Percentiles rank a stretch among this genome's conserved stretches.
Conservation (phyloP, 2,888 invertebrate genomes). For the Drosophila nigricruria region DNA sequence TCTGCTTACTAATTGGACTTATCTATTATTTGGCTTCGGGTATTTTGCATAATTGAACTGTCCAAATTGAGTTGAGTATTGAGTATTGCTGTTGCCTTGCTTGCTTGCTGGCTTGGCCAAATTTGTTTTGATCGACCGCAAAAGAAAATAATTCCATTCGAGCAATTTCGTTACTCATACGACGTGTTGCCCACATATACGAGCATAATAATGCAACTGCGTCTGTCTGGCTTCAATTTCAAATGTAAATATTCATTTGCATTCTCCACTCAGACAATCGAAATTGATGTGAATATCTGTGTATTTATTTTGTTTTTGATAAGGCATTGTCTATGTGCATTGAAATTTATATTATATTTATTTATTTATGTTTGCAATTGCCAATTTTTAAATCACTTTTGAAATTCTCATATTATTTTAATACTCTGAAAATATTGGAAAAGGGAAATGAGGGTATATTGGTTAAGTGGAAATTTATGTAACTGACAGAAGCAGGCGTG, state of each 20-base stretch:
- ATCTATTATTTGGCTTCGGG: conserved; percentile 59
- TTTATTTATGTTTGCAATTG: conserved; percentile 16
- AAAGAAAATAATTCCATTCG: conserved; percentile 31
- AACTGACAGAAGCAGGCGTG: too few relatives aligned
- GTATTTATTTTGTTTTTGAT: neutral
- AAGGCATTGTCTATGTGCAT: neutral
- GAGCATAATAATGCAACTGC: conserved; percentile 5
- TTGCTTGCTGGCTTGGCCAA: conserved; percentile 6
- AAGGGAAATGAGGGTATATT: neutral
- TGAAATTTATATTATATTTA: neutral
- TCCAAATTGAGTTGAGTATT: conserved; percentile 49
- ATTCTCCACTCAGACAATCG: conserved; percentile 3
- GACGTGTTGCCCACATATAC: conserved; percentile 1
- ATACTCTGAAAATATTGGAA: neutral
- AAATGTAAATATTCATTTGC: conserved; percentile 20
- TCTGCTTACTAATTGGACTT: conserved; percentile 53
- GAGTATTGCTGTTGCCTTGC: conserved; percentile 16
- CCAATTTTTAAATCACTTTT: neutral
- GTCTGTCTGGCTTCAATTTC: neutral
- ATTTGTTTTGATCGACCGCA: conserved; percentile 31
- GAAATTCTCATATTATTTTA: neutral
- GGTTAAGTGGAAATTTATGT: neutral
- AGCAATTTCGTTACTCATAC: conserved; percentile 7
- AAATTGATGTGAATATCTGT: neutral
- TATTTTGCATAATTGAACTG: conserved; percentile 73